Percentiles rank a stretch among this genome's conserved stretches.
phyloP scores from a whole-genome alignment of 2,797 vertebrate species.

The Antennarius maculatus region DNA sequence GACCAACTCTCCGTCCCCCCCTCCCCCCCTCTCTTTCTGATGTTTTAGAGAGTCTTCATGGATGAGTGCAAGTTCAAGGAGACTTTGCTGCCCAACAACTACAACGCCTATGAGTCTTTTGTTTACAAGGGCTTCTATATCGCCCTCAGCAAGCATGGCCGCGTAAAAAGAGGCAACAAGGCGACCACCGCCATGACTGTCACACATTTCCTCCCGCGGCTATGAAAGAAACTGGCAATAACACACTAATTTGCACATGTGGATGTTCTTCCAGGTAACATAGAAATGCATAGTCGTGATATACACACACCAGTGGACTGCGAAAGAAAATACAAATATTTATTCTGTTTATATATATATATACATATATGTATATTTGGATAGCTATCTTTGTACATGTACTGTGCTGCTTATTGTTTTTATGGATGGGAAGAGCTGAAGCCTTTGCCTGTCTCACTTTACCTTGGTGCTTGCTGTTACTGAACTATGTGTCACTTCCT shows the following conservation, averaged over 20 bases:
- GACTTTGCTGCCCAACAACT: constrained; percentile 94
- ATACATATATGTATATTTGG: constrained; percentile 78
- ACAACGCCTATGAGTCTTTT: constrained; percentile 94
- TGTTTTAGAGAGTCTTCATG: constrained; percentile 86
- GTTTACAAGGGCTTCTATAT: constrained; percentile 89
- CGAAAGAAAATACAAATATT: constrained; percentile 75
- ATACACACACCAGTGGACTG: constrained; percentile 68
- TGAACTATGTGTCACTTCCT: constrained; percentile 73
- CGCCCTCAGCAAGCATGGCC: constrained; percentile 94
- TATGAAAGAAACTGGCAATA: constrained; percentile 83
- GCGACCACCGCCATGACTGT: constrained; percentile 92
- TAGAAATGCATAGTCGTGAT: constrained; percentile 63
- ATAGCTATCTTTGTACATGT: constrained; percentile 85
- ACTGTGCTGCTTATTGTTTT: constrained; percentile 80
- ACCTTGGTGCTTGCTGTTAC: constrained; percentile 82
- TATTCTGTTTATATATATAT: constrained; percentile 84
- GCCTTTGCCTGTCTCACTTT: constrained; percentile 75
- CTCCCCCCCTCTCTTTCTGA: constrained; percentile 3
- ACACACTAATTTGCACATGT: constrained; percentile 87
- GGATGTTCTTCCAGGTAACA: constrained; percentile 83
- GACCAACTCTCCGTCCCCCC: constrained; percentile 17
- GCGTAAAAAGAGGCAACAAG: constrained; percentile 91
- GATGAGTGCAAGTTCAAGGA: constrained; percentile 97
- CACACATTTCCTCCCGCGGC: constrained; percentile 95
- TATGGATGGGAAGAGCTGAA: constrained; percentile 67